Base-by-base conservation (phyloP, 1,140 invertebrate species). In the Asbolus verrucosus region DNA sequence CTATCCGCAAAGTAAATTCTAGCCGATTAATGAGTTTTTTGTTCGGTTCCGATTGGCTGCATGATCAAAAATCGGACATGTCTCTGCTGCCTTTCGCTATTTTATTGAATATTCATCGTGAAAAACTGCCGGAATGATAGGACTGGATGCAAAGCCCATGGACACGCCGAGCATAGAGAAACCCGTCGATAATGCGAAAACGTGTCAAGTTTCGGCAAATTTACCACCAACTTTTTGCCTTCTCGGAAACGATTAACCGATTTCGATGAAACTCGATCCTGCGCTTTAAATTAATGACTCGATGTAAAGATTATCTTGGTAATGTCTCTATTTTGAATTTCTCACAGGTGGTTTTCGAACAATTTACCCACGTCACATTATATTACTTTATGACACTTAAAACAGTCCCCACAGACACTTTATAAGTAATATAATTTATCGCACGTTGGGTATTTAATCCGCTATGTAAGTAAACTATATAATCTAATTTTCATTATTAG, bases 401-500 rank as follows among this genome's bases (percentile, higher is more conserved):
- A 41, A 15, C 39, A 13, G 18, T 50, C 43, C 43, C 43, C 1
- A 6, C 16, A 50, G 43, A 50, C 43, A 50, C 43, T 50, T 36
- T 50, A 50, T 21, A 50, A 50, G 6, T 50, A 50, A 50, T 21
- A 50, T 18, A 50, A 50, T 50, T 50, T 50, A 50, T 50, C 43
- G 43, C 19, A 18, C 21, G 19, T 50, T 8, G 9, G 43, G 16
- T 50, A 24, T n/a, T 21, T 50, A 50, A 18, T 43, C 39, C 15
- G 11, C 6, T 11, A 36, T 3, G n/a, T n/a, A n/a, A n/a, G n/a
- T n/a, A n/a, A 16, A 43, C 39, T 15, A 27, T 54, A 27, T 24
- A 54, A 54, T 27, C 27, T 54, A 54, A 27, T 54, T 54, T 54
- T 54, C 46, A 27, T 27, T 54, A 54, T n/a, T n/a, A n/a, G n/a